These are phyloP conservation scores for Drosophila kohkoa DNA, from an alignment of 1,140 invertebrate species.

Conservation along the genomic window DNA sequence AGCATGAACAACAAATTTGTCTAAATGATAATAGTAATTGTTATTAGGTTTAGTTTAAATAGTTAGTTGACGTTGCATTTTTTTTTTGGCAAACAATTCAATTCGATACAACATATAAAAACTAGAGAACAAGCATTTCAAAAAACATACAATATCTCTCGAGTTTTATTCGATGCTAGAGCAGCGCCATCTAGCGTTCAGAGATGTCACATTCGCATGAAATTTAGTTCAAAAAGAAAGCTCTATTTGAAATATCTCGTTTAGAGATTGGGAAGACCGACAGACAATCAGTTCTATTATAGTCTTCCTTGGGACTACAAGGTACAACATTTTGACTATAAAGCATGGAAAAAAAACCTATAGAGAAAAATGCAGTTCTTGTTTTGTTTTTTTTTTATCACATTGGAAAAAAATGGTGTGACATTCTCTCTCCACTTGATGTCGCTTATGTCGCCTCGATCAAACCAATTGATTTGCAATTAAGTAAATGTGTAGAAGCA, in stretches of 20 bases:
- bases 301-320: neutral
- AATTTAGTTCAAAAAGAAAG: no score
- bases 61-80: conserved; percentile 25
- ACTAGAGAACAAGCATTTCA: conserved; percentile 26
- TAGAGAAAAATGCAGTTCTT: neutral
- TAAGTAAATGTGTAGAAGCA: conserved; percentile 3
- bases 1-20: conserved; percentile 68
- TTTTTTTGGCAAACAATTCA: conserved; percentile 31
- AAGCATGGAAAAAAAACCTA: neutral
- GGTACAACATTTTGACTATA: neutral
- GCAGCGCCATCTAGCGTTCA: conserved; percentile 12
- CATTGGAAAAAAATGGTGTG: conserved; percentile 2
- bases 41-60: conserved; percentile 22
- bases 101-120: conserved; percentile 20
- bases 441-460: neutral
- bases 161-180: neutral
- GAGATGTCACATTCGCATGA: no score
- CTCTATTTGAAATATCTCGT: no score
- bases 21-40: conserved; percentile 37
- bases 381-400: neutral
- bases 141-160: conserved; percentile 3
- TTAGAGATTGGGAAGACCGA: no score
- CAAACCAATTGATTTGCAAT: conserved; percentile 4
- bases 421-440: conserved; percentile 10
- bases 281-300: no score